Conservation (phyloP, 2,888 invertebrate genomes). For the Drymonia ruficornis region DNA sequence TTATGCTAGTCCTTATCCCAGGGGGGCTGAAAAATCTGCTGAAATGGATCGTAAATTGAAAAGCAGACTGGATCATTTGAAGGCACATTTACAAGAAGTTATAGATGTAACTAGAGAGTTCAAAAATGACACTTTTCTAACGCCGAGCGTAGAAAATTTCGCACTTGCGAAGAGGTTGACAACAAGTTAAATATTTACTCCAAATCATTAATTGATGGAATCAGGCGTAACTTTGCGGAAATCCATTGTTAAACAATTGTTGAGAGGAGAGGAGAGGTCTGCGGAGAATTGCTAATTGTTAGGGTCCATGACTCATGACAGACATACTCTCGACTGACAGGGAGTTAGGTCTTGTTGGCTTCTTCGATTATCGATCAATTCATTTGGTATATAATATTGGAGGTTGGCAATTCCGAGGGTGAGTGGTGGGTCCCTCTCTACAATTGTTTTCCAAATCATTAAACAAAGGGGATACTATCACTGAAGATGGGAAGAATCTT, state of each 20-base stretch:
- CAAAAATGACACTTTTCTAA: constrained; percentile 22
- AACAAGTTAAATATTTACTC: constrained; percentile 26
- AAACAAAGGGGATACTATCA: constrained; percentile 10
- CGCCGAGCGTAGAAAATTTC: constrained; percentile 39
- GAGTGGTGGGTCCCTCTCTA: too few species aligned
- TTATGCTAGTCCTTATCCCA: neutral
- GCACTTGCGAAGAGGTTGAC: constrained; percentile 34
- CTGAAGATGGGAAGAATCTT: constrained; percentile 15
- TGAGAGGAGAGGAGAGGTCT: too few species aligned
- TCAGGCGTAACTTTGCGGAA: too few species aligned
- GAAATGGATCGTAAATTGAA: constrained; percentile 20
- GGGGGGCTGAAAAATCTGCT: neutral
- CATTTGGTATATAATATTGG: too few species aligned
- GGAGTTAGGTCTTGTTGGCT: too few species aligned
- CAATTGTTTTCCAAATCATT: constrained; percentile 9
- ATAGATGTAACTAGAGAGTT: constrained; percentile 37
- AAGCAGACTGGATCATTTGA: constrained; percentile 35
- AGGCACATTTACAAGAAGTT: constrained; percentile 34
- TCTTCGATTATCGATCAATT: too few species aligned
- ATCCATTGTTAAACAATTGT: too few species aligned
- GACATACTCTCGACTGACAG: too few species aligned
- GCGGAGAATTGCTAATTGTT: too few species aligned
- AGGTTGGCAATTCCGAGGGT: too few species aligned
- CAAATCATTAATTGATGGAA: constrained; percentile 14
- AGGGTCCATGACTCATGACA: too few species aligned